Conservation (phyloP, 2,888 invertebrate genomes). For the Gortyna flavago region DNA sequence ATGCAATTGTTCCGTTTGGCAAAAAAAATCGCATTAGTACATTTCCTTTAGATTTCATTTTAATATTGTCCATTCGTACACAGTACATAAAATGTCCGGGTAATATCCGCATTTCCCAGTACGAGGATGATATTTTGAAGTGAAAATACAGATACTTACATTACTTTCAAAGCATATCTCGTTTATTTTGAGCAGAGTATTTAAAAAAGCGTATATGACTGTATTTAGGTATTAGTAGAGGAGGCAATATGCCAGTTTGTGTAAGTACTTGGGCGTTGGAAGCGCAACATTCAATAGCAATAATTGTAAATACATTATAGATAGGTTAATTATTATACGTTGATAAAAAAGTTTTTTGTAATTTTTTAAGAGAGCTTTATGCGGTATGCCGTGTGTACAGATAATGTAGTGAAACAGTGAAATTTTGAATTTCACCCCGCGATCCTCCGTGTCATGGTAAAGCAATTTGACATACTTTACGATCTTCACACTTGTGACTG, state of each 20-base stretch:
- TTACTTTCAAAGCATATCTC: slow-evolving; percentile 17
- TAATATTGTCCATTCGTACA: slow-evolving; percentile 49
- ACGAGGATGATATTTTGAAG: slow-evolving; percentile 35
- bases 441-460: slow-evolving; percentile 79
- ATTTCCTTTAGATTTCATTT: slow-evolving; percentile 12
- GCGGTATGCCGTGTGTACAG: slow-evolving; percentile 85
- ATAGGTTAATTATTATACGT: slow-evolving; percentile 88
- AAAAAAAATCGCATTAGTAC: not conserved
- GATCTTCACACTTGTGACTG: slow-evolving; percentile 76
- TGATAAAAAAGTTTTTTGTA: slow-evolving; percentile 83
- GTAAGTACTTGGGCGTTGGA: slow-evolving; percentile 84
- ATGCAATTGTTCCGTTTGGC: slow-evolving; percentile 11
- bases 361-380: slow-evolving; percentile 90
- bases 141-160: slow-evolving; percentile 5
- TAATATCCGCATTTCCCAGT: slow-evolving; percentile 45
- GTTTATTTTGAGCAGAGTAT: slow-evolving; percentile 74
- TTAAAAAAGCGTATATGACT: slow-evolving; percentile 69
- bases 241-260: slow-evolving; percentile 85
- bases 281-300: slow-evolving; percentile 89
- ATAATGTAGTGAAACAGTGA: slow-evolving; percentile 80
- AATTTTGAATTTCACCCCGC: slow-evolving; percentile 87
- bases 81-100: slow-evolving; percentile 59
- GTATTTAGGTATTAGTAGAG: slow-evolving; percentile 80
- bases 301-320: slow-evolving; percentile 88
- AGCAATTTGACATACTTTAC: slow-evolving; percentile 75